These are phyloP conservation scores for Grallaria varia DNA, from an alignment of 2,113 vertebrate species.

Conservation along the genomic window DNA sequence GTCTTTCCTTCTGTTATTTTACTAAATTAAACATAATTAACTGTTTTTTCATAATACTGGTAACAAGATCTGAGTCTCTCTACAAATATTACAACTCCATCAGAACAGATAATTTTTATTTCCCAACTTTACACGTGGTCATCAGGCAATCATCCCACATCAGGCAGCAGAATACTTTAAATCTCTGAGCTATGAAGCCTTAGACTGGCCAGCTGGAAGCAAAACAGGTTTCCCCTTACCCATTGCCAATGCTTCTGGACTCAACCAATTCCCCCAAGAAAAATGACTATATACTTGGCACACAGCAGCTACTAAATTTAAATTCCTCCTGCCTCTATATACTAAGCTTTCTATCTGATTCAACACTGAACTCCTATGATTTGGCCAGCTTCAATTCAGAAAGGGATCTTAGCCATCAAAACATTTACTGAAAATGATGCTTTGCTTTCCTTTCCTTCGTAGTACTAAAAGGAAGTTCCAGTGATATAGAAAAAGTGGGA, in stretches of 20 bases:
- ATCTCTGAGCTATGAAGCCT: not conserved
- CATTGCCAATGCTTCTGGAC: conserved; percentile 39
- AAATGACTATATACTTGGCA: conserved; percentile 52
- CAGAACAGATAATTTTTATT: not conserved
- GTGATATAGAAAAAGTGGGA: not conserved
- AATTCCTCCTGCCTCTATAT: conserved; percentile 5
- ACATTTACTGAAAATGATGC: not conserved
- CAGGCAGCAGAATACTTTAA: conserved; percentile 36
- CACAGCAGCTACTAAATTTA: conserved; percentile 44
- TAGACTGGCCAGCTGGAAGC: conserved; percentile 41
- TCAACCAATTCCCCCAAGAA: conserved; percentile 49
- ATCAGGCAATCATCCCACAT: conserved; percentile 18
- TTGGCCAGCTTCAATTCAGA: not conserved
- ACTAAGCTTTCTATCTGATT: conserved; percentile 35
- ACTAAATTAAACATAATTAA: not conserved
- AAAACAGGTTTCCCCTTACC: conserved; percentile 39
- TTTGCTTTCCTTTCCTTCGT: not conserved
- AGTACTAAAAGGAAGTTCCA: conserved; percentile 2
- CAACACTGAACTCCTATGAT: conserved; percentile 9
- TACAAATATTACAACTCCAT: not conserved
- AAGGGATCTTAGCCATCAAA: conserved; percentile 18
- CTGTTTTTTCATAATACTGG: not conserved
- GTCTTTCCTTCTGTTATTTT: not conserved
- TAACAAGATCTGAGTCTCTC: not conserved
- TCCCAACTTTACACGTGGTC: conserved; percentile 6